Conservation (phyloP, 1,140 invertebrate species). For the Parasteatoda tepidariorum region DNA sequence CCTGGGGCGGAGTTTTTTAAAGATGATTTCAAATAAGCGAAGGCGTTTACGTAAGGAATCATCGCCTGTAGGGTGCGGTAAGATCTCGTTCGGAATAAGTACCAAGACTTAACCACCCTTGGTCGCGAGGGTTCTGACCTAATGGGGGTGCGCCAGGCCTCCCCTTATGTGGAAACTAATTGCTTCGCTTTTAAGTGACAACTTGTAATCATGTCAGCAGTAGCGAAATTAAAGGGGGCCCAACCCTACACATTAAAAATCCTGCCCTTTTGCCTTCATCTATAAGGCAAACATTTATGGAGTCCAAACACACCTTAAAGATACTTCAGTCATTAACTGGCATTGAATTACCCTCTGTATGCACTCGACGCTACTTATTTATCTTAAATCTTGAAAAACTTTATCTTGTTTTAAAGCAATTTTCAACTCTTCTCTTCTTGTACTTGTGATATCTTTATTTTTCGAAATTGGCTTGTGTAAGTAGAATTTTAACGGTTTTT, state of each 20-base stretch:
- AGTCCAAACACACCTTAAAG: constrained; percentile 51
- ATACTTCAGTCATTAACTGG: constrained; percentile 33
- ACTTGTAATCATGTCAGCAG: constrained; percentile 58
- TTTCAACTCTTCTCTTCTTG: constrained; percentile 1
- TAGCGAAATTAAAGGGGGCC: constrained; percentile 56
- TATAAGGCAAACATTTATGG: constrained; percentile 49
- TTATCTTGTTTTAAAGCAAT: constrained; percentile 26
- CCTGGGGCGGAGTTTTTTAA: constrained; percentile 20
- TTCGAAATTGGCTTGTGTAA: background rate
- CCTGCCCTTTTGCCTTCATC: constrained; percentile 20
- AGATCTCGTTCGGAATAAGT: constrained; percentile 30
- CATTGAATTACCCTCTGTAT: constrained; percentile 25
- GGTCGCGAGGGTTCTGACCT: constrained; percentile 53
- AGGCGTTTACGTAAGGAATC: constrained; percentile 40
- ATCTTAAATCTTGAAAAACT: constrained; percentile 18
- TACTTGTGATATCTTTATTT: constrained; percentile 40
- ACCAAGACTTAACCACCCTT: constrained; percentile 26
- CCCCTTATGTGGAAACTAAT: constrained; percentile 54
- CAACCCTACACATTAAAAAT: constrained; percentile 53
- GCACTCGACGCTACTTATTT: background rate
- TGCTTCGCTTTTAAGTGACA: constrained; percentile 49
- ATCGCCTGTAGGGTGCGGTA: constrained; percentile 56
- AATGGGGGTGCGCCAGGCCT: constrained; percentile 35
- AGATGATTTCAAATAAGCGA: constrained; percentile 19
- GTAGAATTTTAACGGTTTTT: background rate